phyloP scores from a whole-genome alignment of 2,888 invertebrate species.

The Chelonus formosanus region DNA sequence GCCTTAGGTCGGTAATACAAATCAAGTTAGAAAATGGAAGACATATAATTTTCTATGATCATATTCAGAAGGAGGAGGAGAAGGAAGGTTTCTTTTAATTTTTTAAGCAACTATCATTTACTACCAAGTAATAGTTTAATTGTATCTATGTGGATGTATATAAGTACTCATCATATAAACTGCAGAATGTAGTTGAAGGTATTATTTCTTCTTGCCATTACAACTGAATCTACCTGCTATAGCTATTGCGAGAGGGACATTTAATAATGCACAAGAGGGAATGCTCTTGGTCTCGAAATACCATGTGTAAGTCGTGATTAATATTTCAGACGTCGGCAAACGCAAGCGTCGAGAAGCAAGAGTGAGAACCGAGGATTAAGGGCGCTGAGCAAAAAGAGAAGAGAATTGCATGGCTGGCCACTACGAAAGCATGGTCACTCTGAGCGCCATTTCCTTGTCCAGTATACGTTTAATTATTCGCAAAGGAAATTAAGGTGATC shows the following conservation, averaged over 20 bases:
- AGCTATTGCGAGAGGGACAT: constrained; percentile 46
- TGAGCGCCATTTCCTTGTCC: constrained; percentile 52
- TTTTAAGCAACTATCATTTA: too few relatives aligned
- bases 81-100: too few relatives aligned
- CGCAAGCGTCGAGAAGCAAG: constrained; percentile 27
- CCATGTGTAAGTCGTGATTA: constrained; percentile 59
- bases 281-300: constrained; percentile 52
- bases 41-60: background rate
- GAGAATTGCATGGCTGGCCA: constrained; percentile 48
- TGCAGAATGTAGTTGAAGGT: background rate
- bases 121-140: too few relatives aligned
- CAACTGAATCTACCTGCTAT: constrained; percentile 36
- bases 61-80: too few relatives aligned
- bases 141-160: too few relatives aligned
- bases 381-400: constrained; percentile 20
- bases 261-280: constrained; percentile 57
- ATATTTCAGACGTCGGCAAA: constrained; percentile 55
- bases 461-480: constrained; percentile 57
- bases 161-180: too few relatives aligned
- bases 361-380: constrained; percentile 35
- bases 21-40: constrained; percentile 14
- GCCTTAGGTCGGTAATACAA: background rate
- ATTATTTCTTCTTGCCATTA: constrained; percentile 5
- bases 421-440: constrained; percentile 45
- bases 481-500: constrained; percentile 59